These are phyloP conservation scores for Agonopterix arenella DNA, from an alignment of 2,888 invertebrate genomes.

Conservation along the genomic window DNA sequence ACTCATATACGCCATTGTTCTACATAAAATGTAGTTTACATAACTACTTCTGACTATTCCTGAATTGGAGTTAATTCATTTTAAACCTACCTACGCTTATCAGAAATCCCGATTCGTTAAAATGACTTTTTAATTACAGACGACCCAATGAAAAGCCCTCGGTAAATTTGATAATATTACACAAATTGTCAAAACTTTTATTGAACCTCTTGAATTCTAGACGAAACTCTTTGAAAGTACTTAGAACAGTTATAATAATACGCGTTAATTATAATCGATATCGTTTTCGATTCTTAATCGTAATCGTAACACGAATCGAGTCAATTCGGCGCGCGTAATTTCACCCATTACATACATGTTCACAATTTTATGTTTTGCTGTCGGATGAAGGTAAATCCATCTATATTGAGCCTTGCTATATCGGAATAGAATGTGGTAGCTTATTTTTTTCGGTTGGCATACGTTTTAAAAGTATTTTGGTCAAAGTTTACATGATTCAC, in stretches of 20 bases:
- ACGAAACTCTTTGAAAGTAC: conserved; percentile 51
- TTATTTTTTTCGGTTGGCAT: background rate
- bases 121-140: conserved; percentile 59
- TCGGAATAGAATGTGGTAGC: no score
- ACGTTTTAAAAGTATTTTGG: conserved; percentile 12
- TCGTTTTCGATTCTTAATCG: conserved; percentile 50
- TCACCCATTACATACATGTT: conserved; percentile 50
- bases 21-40: no score
- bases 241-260: conserved; percentile 59
- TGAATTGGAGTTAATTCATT: no score
- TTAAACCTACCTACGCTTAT: background rate
- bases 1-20: no score
- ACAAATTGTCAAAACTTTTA: conserved; percentile 51
- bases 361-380: conserved; percentile 53
- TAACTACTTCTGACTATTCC: no score
- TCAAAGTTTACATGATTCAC: conserved; percentile 36
- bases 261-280: conserved; percentile 62
- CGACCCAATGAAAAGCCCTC: conserved; percentile 53
- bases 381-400: conserved; percentile 6
- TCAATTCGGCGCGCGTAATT: conserved; percentile 60
- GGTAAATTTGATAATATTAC: conserved; percentile 27
- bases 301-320: conserved; percentile 58
- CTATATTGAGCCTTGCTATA: no score
- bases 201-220: conserved; percentile 36
- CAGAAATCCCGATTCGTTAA: conserved; percentile 12